These are phyloP conservation scores for Diacarnus erythraeanus DNA, from an alignment of 37 sponge, comb jelly and placozoan species.

Conservation along the genomic window DNA sequence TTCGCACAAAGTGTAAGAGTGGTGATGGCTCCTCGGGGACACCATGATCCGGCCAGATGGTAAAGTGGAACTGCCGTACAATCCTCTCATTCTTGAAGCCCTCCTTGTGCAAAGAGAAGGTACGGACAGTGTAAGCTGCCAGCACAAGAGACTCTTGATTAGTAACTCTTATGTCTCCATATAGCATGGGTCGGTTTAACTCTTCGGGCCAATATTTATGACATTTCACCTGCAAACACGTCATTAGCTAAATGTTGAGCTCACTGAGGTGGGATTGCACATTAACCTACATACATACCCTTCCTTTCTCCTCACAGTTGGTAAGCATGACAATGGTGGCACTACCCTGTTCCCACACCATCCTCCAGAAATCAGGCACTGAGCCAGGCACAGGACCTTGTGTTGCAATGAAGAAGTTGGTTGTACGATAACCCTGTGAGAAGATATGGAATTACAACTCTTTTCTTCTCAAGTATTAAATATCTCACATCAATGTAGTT, in stretches of 20 bases:
- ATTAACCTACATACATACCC: conserved; percentile 48
- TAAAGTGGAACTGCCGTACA: conserved; percentile 84
- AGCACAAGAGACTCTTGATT: conserved; percentile 65
- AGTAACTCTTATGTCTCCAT: conserved; percentile 56
- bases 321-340: conserved; percentile 91
- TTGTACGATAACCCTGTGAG: conserved; percentile 60
- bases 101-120: conserved; percentile 64
- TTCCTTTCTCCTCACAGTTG: conserved; percentile 82
- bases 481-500: conserved; percentile 86
- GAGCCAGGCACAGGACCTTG: conserved; percentile 83
- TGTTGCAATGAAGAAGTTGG: conserved; percentile 65
- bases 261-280: not conserved
- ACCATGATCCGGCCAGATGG: conserved; percentile 95
- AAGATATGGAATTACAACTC: not conserved
- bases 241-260: not conserved
- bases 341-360: conserved; percentile 89
- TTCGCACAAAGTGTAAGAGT: conserved; percentile 74
- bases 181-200: not conserved
- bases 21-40: conserved; percentile 89
- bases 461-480: not conserved
- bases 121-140: conserved; percentile 81
- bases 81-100: conserved; percentile 63
- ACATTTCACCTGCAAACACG: conserved; percentile 67
- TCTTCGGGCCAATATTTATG: conserved; percentile 88
- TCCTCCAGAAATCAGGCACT: conserved; percentile 86